Conservation (phyloP, 2,113 vertebrate genomes). For the Epinephelus fuscoguttatus region DNA sequence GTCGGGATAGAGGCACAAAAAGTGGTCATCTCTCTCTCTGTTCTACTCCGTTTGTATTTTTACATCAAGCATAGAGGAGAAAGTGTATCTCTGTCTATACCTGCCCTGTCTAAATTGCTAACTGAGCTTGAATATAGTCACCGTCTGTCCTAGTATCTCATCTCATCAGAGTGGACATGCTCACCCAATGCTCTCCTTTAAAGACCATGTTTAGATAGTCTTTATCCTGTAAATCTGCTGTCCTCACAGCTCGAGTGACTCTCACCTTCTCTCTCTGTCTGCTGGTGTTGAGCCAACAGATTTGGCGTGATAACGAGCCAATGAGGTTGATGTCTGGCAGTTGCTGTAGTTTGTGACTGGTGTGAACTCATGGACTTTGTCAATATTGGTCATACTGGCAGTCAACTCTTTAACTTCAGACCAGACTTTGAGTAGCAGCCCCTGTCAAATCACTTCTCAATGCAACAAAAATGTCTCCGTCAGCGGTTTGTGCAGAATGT, state of each 20-base stretch:
- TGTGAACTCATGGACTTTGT: conserved; percentile 18
- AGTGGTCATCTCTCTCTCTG: too few relatives aligned
- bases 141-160: too few relatives aligned
- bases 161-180: neutral
- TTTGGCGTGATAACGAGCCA: neutral
- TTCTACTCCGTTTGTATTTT: neutral
- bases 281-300: neutral
- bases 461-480: neutral
- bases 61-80: neutral
- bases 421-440: neutral
- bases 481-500: conserved; percentile 18
- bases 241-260: neutral
- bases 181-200: neutral
- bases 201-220: neutral
- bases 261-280: neutral
- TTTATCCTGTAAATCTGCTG: neutral
- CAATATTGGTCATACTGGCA: neutral
- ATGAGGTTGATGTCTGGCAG: neutral
- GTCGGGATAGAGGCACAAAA: too few relatives aligned
- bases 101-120: too few relatives aligned
- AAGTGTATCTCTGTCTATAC: too few relatives aligned
- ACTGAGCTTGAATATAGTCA: too few relatives aligned
- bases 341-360: neutral
- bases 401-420: conserved; percentile 24
- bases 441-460: conserved; percentile 4